Conservation (phyloP, 2,888 invertebrate genomes). For the Caenorhabditis panamensis region DNA sequence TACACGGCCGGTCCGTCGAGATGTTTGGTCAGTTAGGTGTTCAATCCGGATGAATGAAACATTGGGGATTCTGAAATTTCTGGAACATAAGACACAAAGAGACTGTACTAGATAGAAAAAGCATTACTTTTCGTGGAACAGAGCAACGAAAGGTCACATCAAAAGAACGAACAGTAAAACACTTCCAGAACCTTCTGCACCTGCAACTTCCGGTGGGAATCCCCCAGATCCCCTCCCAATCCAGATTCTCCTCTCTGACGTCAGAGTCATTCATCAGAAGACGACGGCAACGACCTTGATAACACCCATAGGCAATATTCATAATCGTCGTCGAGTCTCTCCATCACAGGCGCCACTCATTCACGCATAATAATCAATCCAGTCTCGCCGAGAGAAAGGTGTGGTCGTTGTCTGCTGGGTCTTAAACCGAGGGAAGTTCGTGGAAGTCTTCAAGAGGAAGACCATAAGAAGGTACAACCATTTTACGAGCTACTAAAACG, state of each 20-base stretch:
- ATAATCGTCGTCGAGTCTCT: conserved; percentile 27
- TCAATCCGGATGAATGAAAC: not conserved
- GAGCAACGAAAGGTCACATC: too few species aligned
- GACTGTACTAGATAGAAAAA: too few species aligned
- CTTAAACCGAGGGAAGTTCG: conserved; percentile 9
- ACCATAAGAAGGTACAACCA: not conserved
- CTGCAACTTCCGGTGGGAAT: conserved; percentile 2
- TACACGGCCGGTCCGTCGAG: not conserved
- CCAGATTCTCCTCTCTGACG: conserved; percentile 22
- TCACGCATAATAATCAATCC: conserved; percentile 63
- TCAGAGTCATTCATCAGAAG: conserved; percentile 36
- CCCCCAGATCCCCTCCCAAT: conserved; percentile 3
- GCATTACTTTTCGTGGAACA: too few species aligned
- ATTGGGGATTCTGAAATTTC: too few species aligned
- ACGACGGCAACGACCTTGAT: conserved; percentile 46
- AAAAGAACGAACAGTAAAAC: too few species aligned
- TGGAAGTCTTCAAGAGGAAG: too few species aligned
- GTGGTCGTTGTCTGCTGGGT: conserved; percentile 12
- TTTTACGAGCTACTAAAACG: conserved; percentile 50
- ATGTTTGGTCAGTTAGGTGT: conserved; percentile 10
- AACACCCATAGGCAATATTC: conserved; percentile 45
- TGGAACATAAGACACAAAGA: too few species aligned
- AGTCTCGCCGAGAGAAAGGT: conserved; percentile 41
- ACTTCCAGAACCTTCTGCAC: not conserved
- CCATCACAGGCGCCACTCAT: conserved; percentile 26